These are phyloP conservation scores for Mixornis gularis DNA, from an alignment of 2,113 vertebrate species.

Conservation along the genomic window DNA sequence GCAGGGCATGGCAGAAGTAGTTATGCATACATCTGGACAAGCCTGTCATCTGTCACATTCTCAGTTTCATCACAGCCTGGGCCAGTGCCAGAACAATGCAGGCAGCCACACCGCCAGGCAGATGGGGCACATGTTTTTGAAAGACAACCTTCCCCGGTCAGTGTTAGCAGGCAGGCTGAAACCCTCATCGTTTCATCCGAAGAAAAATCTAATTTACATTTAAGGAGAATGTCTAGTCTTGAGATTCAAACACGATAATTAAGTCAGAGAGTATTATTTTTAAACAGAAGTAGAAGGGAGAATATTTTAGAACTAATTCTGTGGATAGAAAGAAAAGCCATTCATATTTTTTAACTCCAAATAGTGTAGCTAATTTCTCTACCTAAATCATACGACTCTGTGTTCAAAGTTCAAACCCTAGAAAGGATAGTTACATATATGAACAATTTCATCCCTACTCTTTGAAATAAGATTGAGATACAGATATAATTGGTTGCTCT, in stretches of 20 bases:
- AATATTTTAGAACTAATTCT: background rate
- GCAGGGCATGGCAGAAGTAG: background rate
- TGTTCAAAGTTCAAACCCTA: background rate
- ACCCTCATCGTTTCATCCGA: background rate
- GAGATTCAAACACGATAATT: background rate
- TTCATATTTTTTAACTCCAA: background rate
- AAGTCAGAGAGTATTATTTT: background rate
- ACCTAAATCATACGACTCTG: fast-evolving
- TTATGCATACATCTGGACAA: slow-evolving; percentile 22
- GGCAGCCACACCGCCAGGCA: slow-evolving; percentile 4
- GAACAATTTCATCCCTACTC: background rate
- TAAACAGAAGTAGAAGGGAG: background rate
- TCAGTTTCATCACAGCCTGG: background rate
- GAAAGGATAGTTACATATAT: background rate
- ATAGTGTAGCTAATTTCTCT: background rate
- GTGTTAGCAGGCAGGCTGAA: background rate
- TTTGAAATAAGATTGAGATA: background rate
- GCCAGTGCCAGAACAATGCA: background rate
- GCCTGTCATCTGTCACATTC: slow-evolving; percentile 31
- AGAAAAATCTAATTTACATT: background rate
- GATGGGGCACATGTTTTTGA: background rate
- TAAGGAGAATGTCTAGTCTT: background rate
- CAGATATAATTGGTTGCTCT: background rate
- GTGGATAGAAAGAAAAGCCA: background rate
- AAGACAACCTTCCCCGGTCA: background rate